Base-by-base conservation (phyloP, 53 echinoderm and acorn worm genomes). In the Echinarachnius parma region DNA sequence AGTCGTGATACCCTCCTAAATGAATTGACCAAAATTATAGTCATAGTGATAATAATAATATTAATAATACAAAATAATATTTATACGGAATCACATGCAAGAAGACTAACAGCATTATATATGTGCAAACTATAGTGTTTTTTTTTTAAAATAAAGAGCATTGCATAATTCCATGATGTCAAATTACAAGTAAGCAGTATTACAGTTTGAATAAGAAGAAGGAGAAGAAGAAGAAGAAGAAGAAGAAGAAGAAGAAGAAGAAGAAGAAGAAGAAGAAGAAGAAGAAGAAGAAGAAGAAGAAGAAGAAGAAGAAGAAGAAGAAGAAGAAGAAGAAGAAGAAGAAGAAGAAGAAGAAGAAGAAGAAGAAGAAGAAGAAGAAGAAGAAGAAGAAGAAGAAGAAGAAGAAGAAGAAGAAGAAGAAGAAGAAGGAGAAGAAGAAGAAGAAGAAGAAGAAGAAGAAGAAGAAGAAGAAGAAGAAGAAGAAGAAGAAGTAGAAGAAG, bases 361-460 rank as follows among this genome's bases (percentile, higher is more conserved):
- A 16, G 28, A 59, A 46, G 46, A 76, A 10, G n/a, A 46, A 21
- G 60, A 60, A 29, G 31, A 60, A 29, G 18, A 27, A 16, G 16
- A 26, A 60, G 60, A 60, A 42, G 26, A 28, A 28, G 60, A 60
- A 25, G 60, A 60, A 46, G 21, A 22, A 59, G 60, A 60, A 18
- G 76, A 76, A 61, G 76, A 30, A 13, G 48, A 59, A 31, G 76
- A 76, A 76, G 15, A 59, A 15, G 76, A 34, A 46, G 46, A 49
- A 13, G 50, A 49, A 49, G 50, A 49, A 49, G 19, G 4, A 49
- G 50, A 49, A 49, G 19, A 49, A 13, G 11, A 49, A 18, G 19
- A 49, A 18, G 50, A 49, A 49, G 50, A 18, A 49, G 50, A 18
- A 49, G 11, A 18, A 18, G 50, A 13, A 49, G 19, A 49, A 18